These are phyloP conservation scores for Eutolmus rufibarbis DNA, from an alignment of 2,888 invertebrate genomes.

Conservation along the genomic window DNA sequence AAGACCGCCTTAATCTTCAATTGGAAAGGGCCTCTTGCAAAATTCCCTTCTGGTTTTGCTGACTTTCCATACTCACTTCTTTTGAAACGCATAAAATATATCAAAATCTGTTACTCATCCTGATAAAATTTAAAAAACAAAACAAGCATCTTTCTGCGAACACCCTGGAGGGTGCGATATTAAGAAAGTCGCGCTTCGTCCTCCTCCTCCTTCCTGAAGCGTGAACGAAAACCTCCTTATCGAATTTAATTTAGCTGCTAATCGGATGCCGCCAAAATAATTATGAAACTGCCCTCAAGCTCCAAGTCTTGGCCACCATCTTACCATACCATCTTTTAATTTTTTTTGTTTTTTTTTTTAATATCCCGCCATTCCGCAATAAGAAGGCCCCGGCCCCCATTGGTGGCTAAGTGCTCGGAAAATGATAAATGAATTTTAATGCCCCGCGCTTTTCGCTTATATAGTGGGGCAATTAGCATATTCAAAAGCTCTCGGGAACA, in stretches of 20 bases:
- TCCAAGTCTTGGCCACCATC: background rate
- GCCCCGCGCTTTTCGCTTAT: background rate
- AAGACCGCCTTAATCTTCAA: background rate
- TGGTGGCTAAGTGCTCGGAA: constrained; percentile 21
- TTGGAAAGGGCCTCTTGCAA: background rate
- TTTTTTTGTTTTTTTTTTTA: background rate
- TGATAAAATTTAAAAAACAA: background rate
- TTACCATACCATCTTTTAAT: background rate
- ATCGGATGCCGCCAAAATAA: background rate
- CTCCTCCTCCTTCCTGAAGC: background rate
- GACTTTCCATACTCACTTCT: background rate
- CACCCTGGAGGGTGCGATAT: background rate
- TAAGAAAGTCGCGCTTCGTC: background rate
- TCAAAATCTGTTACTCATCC: background rate
- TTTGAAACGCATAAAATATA: background rate
- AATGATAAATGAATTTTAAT: constrained; percentile 36
- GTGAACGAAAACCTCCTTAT: background rate
- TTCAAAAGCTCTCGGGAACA: constrained; percentile 26
- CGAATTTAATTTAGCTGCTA: constrained; percentile 3
- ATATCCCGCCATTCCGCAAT: constrained; percentile 5
- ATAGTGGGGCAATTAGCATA: constrained; percentile 32
- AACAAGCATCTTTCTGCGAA: background rate
- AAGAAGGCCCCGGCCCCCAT: background rate
- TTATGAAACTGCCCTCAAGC: background rate
- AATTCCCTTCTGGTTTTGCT: background rate